Percentiles rank a stretch among this genome's conserved stretches.
Evolutionary conservation across 2,113 vertebrate genomes (phyloP).

Genomic region (Pionites leucogaster): DNA sequence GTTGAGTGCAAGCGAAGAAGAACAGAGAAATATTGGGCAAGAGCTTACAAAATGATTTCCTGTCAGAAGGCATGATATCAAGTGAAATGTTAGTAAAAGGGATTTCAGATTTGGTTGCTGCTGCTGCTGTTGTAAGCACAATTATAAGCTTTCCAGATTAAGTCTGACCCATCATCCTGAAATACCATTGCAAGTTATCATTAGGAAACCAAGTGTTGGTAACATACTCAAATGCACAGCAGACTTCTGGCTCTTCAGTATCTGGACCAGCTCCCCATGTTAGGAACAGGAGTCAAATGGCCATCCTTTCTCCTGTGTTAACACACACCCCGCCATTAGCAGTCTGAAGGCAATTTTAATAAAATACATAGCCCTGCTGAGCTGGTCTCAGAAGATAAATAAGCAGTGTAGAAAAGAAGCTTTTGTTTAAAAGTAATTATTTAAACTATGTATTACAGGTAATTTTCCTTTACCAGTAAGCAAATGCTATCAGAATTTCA

Average conservation of each 20-base stretch:
- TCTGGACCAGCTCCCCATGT: slow-evolving; percentile 70
- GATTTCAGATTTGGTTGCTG: neutral
- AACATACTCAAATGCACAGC: slow-evolving; percentile 64
- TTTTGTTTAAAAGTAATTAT: slow-evolving; percentile 86
- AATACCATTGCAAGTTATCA: slow-evolving; percentile 59
- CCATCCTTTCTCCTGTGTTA: slow-evolving; percentile 67
- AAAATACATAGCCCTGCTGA: slow-evolving; percentile 76
- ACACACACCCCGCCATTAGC: slow-evolving; percentile 69
- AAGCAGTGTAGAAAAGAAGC: slow-evolving; percentile 72
- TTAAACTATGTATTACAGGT: slow-evolving; percentile 83
- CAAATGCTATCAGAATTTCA: slow-evolving; percentile 80
- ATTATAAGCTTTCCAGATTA: slow-evolving; percentile 46
- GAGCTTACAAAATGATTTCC: slow-evolving; percentile 11
- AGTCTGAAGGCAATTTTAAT: slow-evolving; percentile 80
- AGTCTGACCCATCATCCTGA: slow-evolving; percentile 59
- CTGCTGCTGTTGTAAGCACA: slow-evolving; percentile 26
- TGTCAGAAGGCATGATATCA: neutral
- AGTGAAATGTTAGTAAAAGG: slow-evolving; percentile 10
- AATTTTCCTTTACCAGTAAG: slow-evolving; percentile 78
- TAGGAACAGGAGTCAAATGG: slow-evolving; percentile 65
- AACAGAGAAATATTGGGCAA: neutral
- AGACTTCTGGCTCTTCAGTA: slow-evolving; percentile 68
- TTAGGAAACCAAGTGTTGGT: slow-evolving; percentile 66
- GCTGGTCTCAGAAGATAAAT: slow-evolving; percentile 75
- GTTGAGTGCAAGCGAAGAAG: neutral